Base-by-base conservation (phyloP, 2,797 vertebrate species). In the Typhlichthys eigenmanni region DNA sequence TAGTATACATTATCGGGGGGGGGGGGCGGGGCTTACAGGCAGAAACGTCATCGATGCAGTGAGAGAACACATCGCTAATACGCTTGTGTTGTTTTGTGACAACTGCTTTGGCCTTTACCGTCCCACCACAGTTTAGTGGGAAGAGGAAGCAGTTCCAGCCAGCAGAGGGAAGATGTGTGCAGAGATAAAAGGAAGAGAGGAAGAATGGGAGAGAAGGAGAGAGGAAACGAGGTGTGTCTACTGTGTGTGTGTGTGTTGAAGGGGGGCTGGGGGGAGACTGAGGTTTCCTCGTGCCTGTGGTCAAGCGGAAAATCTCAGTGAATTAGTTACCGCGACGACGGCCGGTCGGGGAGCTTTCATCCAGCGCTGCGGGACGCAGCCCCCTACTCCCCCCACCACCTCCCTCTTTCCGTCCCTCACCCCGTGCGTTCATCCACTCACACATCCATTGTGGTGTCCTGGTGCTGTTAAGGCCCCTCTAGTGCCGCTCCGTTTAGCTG, bases 241-340 rank as follows among this genome's bases (percentile, higher is more conserved):
- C 38, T 19, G 38, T 43, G 55, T 57, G 55, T 45, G 55, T 45
- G 55, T 43, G 38, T 29, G 7, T 43, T 57, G 62, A 17, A 11
- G 38, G 58, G 57, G 54, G 16, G 59, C 47, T 29, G 48, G 17
- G 60, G 2, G 51, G 69, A 54, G 78, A 87, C 76, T 47, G 72
- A 66, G 79, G 63, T 82, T 90, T 93, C 89, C 92, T 92, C 92
- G 89, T 93, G 92, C 92, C 82, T 93, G 83, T 86, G 87, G 78
- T 86, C 84, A 74, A 92, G 91, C 89, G 87, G 92, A 95, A 95
- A 94, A 93, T 92, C 89, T 89, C 85, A 77, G 82, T 87, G 94
- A 95, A 94, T 92, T 92, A 93, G 89, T 92, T 93, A 88, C 88
- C 63, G 89, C 81, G 90, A 92, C 59, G 49, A 87, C 81, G 87